These are phyloP conservation scores for Silurus meridionalis DNA, from an alignment of 2,113 vertebrate genomes.

Conservation along the genomic window DNA sequence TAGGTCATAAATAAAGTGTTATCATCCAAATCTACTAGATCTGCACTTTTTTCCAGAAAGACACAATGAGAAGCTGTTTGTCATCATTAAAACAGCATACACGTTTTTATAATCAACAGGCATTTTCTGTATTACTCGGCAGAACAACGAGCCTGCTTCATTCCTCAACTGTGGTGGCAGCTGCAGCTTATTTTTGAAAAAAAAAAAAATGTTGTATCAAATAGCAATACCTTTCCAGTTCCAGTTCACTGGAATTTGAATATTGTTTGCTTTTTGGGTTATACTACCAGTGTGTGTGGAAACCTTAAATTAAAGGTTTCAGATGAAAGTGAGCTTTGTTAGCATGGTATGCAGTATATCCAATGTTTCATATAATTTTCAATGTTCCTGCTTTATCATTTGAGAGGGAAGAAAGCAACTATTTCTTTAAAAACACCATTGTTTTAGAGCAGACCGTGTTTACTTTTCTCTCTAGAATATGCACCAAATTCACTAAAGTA, in stretches of 20 bases:
- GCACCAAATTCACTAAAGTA: not conserved
- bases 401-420: not conserved
- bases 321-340: not conserved
- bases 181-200: conserved; percentile 56
- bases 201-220: conserved; percentile 62
- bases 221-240: conserved; percentile 67
- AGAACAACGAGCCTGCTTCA: conserved; percentile 17
- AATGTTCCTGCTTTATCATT: not conserved
- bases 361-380: not conserved
- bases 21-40: conserved; percentile 58
- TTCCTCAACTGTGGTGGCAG: conserved; percentile 47
- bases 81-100: conserved; percentile 45
- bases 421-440: not conserved
- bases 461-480: not conserved
- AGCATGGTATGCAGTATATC: not conserved
- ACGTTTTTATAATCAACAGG: conserved; percentile 32
- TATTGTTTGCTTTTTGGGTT: conserved; percentile 47
- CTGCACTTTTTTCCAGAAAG: conserved; percentile 37
- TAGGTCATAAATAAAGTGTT: conserved; percentile 52
- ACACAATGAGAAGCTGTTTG: conserved; percentile 24
- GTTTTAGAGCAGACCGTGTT: conserved; percentile 20
- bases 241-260: conserved; percentile 62
- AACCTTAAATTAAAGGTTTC: not conserved
- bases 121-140: conserved; percentile 34
- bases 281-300: conserved; percentile 8